phyloP scores from a whole-genome alignment of 2,797 vertebrate genomes.

The Otolemur crassicaudatus region DNA sequence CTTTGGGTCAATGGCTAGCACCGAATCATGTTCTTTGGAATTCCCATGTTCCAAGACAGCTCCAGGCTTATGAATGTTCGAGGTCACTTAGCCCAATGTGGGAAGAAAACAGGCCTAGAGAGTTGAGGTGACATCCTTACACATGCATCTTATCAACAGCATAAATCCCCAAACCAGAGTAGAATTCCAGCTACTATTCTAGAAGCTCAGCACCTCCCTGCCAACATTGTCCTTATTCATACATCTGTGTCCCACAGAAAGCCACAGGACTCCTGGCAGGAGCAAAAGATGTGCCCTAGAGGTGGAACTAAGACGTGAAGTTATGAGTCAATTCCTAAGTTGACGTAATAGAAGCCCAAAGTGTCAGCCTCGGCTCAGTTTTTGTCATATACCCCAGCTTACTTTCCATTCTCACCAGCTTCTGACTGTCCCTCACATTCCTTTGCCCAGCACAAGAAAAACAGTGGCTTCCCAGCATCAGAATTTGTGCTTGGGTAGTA shows the following conservation, averaged over 20 bases:
- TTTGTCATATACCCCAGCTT: rapidly evolving
- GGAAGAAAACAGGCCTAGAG: not conserved
- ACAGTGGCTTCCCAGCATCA: not conserved
- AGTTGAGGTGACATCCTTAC: not conserved
- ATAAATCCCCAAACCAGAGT: not conserved
- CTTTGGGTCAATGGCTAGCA: too few relatives aligned
- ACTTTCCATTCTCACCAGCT: not conserved
- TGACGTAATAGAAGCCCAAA: not conserved
- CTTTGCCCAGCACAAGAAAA: not conserved
- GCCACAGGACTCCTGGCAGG: not conserved
- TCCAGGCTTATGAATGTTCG: not conserved
- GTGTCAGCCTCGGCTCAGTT: not conserved
- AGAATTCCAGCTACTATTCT: not conserved
- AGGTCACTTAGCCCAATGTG: not conserved
- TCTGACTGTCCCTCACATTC: not conserved
- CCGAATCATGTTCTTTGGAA: not conserved
- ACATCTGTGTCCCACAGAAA: not conserved
- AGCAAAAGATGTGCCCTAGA: not conserved
- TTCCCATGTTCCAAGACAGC: not conserved
- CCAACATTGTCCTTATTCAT: not conserved
- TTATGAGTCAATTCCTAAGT: not conserved
- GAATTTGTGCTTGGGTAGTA: not conserved
- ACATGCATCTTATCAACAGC: not conserved
- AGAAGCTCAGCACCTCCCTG: too few relatives aligned
- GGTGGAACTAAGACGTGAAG: not conserved